A percentile compares a stretch with the other conserved stretches of the same genome.
Conservation (phyloP, 2,113 vertebrate species). For the Pipa parva region DNA sequence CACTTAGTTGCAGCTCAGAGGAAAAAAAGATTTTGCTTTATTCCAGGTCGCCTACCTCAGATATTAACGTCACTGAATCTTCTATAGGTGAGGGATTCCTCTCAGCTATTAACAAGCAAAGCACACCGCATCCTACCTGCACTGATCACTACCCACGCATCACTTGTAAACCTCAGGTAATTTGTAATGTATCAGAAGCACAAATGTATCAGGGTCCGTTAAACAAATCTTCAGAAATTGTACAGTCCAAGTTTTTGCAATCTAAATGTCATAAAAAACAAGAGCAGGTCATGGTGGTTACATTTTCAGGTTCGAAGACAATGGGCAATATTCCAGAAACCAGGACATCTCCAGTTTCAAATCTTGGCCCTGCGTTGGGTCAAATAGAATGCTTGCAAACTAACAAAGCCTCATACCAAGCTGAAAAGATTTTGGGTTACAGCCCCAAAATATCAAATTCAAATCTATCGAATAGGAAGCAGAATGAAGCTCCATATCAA, state of each 20-base stretch:
- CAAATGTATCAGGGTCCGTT: slow-evolving; percentile 52
- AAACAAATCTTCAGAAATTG: slow-evolving; percentile 47
- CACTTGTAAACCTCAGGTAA: slow-evolving; percentile 44
- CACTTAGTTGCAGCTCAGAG: slow-evolving; percentile 53
- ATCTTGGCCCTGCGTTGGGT: slow-evolving; percentile 27
- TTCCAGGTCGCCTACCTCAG: slow-evolving; percentile 71
- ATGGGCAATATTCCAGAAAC: slow-evolving; percentile 26
- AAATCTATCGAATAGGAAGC: neutral
- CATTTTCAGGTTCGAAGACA: slow-evolving; percentile 41
- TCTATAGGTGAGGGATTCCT: slow-evolving; percentile 11
- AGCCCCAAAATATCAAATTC: slow-evolving; percentile 6
- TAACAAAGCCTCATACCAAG: slow-evolving; percentile 19
- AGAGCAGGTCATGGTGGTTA: slow-evolving; percentile 46
- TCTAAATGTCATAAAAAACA: slow-evolving; percentile 51
- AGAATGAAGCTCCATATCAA: neutral
- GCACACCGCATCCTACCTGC: slow-evolving; percentile 43
- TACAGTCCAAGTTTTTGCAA: slow-evolving; percentile 34
- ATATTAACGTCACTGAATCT: slow-evolving; percentile 48
- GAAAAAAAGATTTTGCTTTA: slow-evolving; percentile 55
- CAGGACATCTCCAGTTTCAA: slow-evolving; percentile 33
- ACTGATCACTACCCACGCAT: slow-evolving; percentile 32
- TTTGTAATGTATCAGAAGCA: slow-evolving; percentile 55
- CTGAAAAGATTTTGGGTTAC: neutral
- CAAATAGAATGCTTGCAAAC: slow-evolving; percentile 32
- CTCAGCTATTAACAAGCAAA: slow-evolving; percentile 44